Percentiles rank a stretch among this genome's conserved stretches.
These are phyloP conservation scores for Scaptomyza tumidula DNA, from an alignment of 2,888 invertebrate genomes.

Conservation along the genomic window DNA sequence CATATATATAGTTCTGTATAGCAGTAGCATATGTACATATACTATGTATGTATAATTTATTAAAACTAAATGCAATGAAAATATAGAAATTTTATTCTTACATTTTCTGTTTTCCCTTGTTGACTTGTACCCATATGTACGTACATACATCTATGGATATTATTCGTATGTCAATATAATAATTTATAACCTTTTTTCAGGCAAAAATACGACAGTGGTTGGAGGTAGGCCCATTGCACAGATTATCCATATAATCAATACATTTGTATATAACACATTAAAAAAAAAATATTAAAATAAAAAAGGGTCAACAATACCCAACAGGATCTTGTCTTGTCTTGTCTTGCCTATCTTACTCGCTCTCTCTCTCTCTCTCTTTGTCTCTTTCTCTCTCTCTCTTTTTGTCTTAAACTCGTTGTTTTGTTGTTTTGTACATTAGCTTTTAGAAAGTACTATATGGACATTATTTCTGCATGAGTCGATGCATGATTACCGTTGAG, in stretches of 20 bases:
- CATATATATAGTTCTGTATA: too few species aligned
- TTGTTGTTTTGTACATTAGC: constrained; percentile 22
- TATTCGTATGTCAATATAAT: constrained; percentile 43
- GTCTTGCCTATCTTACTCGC: constrained; percentile 16
- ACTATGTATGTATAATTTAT: too few species aligned
- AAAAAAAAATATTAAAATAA: neutral
- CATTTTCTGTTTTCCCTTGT: constrained; percentile 1
- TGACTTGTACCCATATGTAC: constrained; percentile 8
- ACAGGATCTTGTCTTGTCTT: constrained; percentile 28
- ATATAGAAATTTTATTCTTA: neutral
- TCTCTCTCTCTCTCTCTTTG: constrained; percentile 25
- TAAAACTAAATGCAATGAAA: neutral
- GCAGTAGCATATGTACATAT: too few species aligned
- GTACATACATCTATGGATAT: constrained; percentile 14
- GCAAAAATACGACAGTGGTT: constrained; percentile 90
- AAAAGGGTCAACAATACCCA: constrained; percentile 37
- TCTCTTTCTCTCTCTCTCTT: constrained; percentile 8
- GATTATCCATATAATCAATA: constrained; percentile 13
- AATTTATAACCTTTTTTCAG: constrained; percentile 85
- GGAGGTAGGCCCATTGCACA: constrained; percentile 87
- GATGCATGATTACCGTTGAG: constrained; percentile 33
- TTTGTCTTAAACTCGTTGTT: constrained; percentile 5
- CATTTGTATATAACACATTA: neutral
- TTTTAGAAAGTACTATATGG: constrained; percentile 25
- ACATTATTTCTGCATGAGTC: constrained; percentile 46